These are phyloP conservation scores for Lordiphosa fenestrarum DNA, from an alignment of 2,888 invertebrate species.

Conservation along the genomic window DNA sequence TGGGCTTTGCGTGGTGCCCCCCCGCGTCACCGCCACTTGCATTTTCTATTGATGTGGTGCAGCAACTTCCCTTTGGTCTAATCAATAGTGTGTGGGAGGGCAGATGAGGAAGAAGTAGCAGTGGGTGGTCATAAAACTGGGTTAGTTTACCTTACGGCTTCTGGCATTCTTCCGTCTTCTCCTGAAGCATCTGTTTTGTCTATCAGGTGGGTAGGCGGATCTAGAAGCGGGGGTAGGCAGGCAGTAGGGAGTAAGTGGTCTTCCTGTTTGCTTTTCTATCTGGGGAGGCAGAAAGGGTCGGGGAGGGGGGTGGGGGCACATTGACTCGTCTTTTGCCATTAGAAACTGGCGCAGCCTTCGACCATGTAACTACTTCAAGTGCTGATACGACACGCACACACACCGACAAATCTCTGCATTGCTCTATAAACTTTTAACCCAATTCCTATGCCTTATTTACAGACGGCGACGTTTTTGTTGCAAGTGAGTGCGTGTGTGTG, in stretches of 20 bases:
- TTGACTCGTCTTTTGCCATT: constrained; percentile 29
- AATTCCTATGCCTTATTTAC: constrained; percentile 77
- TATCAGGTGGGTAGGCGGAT: background rate
- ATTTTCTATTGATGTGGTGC: constrained; percentile 54
- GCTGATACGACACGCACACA: constrained; percentile 50
- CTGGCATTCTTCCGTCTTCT: constrained; percentile 36
- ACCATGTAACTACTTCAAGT: constrained; percentile 64
- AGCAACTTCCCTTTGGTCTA: background rate
- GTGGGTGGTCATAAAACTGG: constrained; percentile 47
- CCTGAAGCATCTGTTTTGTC: constrained; percentile 24
- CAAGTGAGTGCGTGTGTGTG: background rate
- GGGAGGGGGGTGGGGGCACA: background rate
- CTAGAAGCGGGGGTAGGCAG: background rate
- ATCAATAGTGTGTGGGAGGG: background rate
- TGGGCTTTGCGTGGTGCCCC: constrained; percentile 8
- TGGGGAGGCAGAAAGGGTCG: background rate
- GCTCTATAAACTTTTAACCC: constrained; percentile 77
- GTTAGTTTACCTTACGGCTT: constrained; percentile 46
- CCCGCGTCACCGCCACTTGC: constrained; percentile 46
- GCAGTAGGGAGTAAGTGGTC: constrained; percentile 4
- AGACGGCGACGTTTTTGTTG: constrained; percentile 58
- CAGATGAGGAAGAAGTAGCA: background rate
- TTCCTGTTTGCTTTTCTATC: constrained; percentile 25
- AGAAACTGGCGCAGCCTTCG: constrained; percentile 63
- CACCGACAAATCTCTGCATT: constrained; percentile 65